Evolutionary conservation across 2,113 vertebrate species (phyloP).

Genomic region (Columba janthina): DNA sequence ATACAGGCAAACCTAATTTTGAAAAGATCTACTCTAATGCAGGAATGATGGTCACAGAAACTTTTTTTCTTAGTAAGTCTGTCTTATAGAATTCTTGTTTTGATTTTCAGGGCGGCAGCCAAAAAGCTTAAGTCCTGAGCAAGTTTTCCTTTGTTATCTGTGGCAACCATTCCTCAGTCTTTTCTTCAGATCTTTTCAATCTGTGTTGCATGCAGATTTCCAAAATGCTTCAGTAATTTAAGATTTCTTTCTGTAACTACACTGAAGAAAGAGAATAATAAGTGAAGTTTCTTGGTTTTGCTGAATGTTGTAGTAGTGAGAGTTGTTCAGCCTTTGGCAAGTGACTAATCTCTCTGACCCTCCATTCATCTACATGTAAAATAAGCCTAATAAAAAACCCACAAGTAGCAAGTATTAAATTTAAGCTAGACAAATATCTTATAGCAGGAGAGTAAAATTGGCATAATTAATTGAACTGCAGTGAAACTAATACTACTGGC

Average conservation of each 20-base stretch:
- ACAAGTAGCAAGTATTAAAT: neutral
- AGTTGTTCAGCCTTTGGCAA: neutral
- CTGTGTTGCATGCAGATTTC: neutral
- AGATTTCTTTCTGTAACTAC: neutral
- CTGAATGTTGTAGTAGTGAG: neutral
- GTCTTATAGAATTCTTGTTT: neutral
- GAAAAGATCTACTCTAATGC: neutral
- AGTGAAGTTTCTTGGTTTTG: neutral
- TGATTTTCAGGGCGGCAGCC: neutral
- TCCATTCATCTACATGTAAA: neutral
- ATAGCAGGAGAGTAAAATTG: neutral
- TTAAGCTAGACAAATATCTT: neutral
- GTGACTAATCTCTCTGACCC: neutral
- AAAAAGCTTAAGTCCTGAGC: neutral
- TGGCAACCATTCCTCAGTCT: neutral
- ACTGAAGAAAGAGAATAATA: neutral
- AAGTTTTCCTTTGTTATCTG: neutral
- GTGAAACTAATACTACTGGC: neutral
- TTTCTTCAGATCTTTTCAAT: neutral
- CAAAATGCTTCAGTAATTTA: neutral
- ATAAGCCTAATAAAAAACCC: neutral
- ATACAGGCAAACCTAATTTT: neutral
- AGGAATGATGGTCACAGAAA: neutral
- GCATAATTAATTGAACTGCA: neutral
- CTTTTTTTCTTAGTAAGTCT: neutral